Conservation (phyloP, 2,888 invertebrate genomes). For the Drosophila leonis region DNA sequence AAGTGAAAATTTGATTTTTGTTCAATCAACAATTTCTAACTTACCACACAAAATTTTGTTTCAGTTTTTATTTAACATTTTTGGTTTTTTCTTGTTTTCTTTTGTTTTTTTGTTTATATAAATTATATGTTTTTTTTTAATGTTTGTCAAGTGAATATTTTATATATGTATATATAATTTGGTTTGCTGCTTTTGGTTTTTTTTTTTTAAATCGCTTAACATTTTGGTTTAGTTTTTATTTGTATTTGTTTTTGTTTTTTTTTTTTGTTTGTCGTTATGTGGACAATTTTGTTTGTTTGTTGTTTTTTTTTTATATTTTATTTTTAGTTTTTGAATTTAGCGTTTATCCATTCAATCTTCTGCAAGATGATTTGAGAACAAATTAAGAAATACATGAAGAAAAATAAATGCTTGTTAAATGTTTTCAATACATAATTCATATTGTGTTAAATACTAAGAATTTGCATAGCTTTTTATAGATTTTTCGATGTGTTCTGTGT, state of each 20-base stretch:
- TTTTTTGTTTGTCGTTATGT: constrained; percentile 59
- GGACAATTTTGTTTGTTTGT: constrained; percentile 69
- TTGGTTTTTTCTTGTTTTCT: constrained; percentile 40
- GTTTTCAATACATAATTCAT: constrained; percentile 59
- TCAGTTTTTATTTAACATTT: constrained; percentile 75
- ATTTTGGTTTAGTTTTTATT: constrained; percentile 44
- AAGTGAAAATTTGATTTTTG: constrained; percentile 53
- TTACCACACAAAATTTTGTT: constrained; percentile 86
- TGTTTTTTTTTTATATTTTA: constrained; percentile 54
- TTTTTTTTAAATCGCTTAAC: constrained; percentile 54
- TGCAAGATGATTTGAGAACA: constrained; percentile 85
- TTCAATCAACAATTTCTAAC: constrained; percentile 83
- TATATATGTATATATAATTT: constrained; percentile 62
- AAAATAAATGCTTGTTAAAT: constrained; percentile 74
- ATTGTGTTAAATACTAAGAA: constrained; percentile 48
- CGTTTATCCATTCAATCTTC: constrained; percentile 86
- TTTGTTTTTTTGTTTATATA: constrained; percentile 68
- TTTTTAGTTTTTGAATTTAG: constrained; percentile 66
- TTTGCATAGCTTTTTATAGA: constrained; percentile 31
- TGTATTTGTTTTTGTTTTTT: constrained; percentile 30
- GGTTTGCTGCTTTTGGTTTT: constrained; percentile 48
- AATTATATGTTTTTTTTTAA: constrained; percentile 68
- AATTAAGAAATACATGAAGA: constrained; percentile 81
- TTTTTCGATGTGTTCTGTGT: constrained; percentile 30
- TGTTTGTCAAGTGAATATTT: constrained; percentile 74